Evolutionary conservation across 2,888 invertebrate species (phyloP).

Genomic region (Drosophila mercatorum): DNA sequence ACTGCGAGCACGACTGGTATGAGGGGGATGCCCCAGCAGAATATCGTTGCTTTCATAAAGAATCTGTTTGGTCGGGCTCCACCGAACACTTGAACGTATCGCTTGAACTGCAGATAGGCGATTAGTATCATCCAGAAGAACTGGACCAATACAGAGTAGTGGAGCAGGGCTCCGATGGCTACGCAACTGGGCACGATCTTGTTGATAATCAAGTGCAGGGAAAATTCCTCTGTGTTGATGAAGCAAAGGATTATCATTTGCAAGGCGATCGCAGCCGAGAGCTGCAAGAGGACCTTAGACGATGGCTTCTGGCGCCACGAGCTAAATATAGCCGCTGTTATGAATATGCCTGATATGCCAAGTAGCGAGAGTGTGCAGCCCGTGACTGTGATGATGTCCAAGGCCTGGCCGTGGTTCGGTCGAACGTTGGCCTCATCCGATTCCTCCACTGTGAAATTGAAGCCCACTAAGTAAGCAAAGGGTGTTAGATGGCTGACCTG

Average conservation of each 20-base stretch:
- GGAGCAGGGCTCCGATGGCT: conserved; percentile 87
- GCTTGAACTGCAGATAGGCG: conserved; percentile 88
- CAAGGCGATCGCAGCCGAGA: conserved; percentile 87
- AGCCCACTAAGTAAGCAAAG: conserved; percentile 86
- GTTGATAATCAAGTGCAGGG: conserved; percentile 76
- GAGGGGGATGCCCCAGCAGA: conserved; percentile 88
- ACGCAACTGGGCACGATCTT: conserved; percentile 85
- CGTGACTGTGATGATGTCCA: conserved; percentile 87
- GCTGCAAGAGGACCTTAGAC: conserved; percentile 88
- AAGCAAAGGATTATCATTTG: conserved; percentile 85
- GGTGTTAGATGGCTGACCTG: conserved; percentile 87
- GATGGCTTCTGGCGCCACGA: conserved; percentile 88
- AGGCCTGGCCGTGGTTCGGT: conserved; percentile 68
- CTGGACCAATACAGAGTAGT: conserved; percentile 89
- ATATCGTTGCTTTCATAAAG: conserved; percentile 87
- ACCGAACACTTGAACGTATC: conserved; percentile 88
- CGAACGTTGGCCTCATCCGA: conserved; percentile 25
- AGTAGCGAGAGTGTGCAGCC: conserved; percentile 87
- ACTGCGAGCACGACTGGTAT: conserved; percentile 86
- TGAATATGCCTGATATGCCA: conserved; percentile 86
- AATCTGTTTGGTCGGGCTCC: conserved; percentile 86
- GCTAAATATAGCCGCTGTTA: conserved; percentile 87
- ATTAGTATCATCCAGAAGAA: conserved; percentile 91
- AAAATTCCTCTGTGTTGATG: conserved; percentile 80
- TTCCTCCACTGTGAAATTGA: conserved; percentile 47